phyloP scores from a whole-genome alignment of 2,113 vertebrate genomes.

The Pantherophis guttatus region DNA sequence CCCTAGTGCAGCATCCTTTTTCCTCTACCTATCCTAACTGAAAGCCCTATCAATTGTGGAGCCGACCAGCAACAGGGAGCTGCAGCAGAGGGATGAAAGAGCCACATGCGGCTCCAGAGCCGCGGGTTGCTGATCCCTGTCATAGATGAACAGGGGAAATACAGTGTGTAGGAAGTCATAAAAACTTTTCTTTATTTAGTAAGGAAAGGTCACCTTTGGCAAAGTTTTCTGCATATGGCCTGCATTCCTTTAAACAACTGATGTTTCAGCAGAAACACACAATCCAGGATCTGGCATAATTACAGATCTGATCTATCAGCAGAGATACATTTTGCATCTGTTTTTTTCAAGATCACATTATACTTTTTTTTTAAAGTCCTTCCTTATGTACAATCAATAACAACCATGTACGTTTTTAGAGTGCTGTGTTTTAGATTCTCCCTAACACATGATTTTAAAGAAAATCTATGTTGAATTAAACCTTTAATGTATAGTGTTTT shows the following conservation, averaged over 20 bases:
- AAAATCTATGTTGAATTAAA: not conserved
- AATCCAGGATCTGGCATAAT: not conserved
- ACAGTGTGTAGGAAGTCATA: not conserved
- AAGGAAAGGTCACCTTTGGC: not conserved
- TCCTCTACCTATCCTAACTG: no score
- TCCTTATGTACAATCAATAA: conserved; percentile 17
- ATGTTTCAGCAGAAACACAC: conserved; percentile 11
- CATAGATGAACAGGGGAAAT: not conserved
- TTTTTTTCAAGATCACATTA: conserved; percentile 14
- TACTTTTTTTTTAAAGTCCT: not conserved
- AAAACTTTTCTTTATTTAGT: not conserved
- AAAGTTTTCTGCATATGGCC: not conserved
- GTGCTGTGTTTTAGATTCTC: not conserved
- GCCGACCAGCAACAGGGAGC: no score
- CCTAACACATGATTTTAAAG: conserved; percentile 18
- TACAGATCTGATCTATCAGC: conserved; percentile 8
- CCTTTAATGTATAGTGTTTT: not conserved
- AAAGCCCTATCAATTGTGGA: no score
- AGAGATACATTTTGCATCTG: not conserved
- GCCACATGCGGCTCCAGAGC: no score
- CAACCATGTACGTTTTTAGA: not conserved
- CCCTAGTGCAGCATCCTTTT: no score
- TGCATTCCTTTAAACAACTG: not conserved
- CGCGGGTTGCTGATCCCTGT: not conserved
- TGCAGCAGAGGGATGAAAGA: no score